These are phyloP conservation scores for Xestobium rufovillosum DNA, from an alignment of 2,888 invertebrate genomes.

Conservation along the genomic window DNA sequence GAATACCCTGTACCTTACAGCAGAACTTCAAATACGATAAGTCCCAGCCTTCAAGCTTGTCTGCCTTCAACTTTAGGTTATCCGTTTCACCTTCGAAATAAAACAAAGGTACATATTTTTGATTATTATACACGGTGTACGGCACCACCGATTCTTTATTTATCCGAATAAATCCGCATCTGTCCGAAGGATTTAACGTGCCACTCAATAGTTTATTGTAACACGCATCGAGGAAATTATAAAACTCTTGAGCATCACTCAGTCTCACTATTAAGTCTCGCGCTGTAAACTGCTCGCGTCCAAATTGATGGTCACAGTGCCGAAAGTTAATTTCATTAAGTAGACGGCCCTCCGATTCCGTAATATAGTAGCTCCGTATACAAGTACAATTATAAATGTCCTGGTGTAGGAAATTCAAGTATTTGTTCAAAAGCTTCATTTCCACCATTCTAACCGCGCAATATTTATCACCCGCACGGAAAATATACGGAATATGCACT, in stretches of 20 bases:
- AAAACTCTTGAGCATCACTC: conserved; percentile 83
- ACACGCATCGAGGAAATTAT: conserved; percentile 83
- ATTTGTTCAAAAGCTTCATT: conserved; percentile 80
- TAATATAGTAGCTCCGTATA: conserved; percentile 88
- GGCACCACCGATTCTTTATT: conserved; percentile 92
- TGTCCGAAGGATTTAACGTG: conserved; percentile 62
- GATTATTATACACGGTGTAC: conserved; percentile 73
- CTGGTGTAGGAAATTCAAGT: conserved; percentile 79
- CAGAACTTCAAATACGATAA: conserved; percentile 88
- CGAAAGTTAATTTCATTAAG: conserved; percentile 88
- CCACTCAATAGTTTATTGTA: conserved; percentile 73
- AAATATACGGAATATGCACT: conserved; percentile 81
- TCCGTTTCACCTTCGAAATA: conserved; percentile 91
- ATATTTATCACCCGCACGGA: conserved; percentile 75
- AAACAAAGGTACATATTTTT: conserved; percentile 86
- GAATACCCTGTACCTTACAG: conserved; percentile 88
- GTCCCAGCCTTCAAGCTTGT: conserved; percentile 86
- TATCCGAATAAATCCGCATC: conserved; percentile 86
- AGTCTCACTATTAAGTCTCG: conserved; percentile 86
- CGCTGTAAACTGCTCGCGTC: conserved; percentile 76
- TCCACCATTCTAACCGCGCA: conserved; percentile 94
- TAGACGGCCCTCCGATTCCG: conserved; percentile 80
- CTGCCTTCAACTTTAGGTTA: conserved; percentile 78
- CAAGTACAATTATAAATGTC: conserved; percentile 88
- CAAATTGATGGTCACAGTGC: conserved; percentile 87